Evolutionary conservation across 2,888 invertebrate species (phyloP), one percentile per base, ranked within the genome.

Genomic region (Elaeidobius kamerunicus): DNA sequence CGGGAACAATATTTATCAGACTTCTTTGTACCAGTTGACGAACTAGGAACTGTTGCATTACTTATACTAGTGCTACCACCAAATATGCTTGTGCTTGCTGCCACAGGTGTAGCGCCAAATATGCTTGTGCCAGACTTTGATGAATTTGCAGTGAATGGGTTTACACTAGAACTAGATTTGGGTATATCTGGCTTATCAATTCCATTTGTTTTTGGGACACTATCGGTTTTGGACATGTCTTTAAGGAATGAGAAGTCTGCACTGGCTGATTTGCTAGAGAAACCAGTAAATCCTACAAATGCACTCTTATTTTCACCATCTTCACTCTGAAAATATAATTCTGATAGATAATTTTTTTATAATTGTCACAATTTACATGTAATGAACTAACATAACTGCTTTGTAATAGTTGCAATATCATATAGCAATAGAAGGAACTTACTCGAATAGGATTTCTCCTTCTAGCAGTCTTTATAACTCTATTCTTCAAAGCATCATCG

Each of bases 391-490:
- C n/a, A n/a, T n/a, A n/a, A n/a, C n/a, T n/a, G n/a, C n/a, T n/a
- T n/a, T n/a, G n/a, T n/a, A n/a, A n/a, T n/a, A n/a, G n/a, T n/a
- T n/a, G n/a, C n/a, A n/a, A n/a, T n/a, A n/a, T n/a, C 6, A 14
- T 20, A 23, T 20, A 6, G 3, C n/a, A 11, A 41, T 27, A 27
- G 27, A 27, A 27, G 27, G 11, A 27, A 43, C 57, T 41, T 56
- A 63, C 64, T 48, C 59, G 59, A 44, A 69, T 67, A 11, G 70
- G 67, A 42, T 76, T 68, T 59, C 88, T 77, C 62, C 91, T 78
- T 68, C 82, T 86, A 2, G 92, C 94, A 57, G 84, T 85, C 72
- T 83, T 86, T 41, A 94, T 86, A 51, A 87, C 81, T 67, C 95
- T 81, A 63, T 79, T 81, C 65, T 86, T 83, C 16, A 95, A 69